Conservation (phyloP, 2,113 vertebrate species). For the Scophthalmus maximus region DNA sequence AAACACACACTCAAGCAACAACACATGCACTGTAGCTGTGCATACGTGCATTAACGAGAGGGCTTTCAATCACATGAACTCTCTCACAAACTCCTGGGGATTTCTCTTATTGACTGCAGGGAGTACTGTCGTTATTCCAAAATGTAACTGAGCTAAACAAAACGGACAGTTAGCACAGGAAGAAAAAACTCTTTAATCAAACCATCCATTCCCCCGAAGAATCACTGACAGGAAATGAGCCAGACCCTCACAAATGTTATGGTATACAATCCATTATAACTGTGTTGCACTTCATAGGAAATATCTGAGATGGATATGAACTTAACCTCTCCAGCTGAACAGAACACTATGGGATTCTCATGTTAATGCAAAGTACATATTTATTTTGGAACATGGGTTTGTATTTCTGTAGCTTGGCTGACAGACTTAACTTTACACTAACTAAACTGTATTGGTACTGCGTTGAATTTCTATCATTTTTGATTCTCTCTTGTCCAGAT, state of each 20-base stretch:
- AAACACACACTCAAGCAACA: conserved; percentile 1
- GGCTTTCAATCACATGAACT: conserved; percentile 7
- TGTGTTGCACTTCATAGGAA: conserved; percentile 12
- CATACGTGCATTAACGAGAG: conserved; percentile 3
- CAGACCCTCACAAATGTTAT: not conserved
- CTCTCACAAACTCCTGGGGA: not conserved
- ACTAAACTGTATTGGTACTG: no score
- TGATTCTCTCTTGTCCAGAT: not conserved
- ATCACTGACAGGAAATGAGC: not conserved
- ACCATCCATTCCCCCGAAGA: not conserved
- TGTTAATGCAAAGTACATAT: conserved; percentile 11
- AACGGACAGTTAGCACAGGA: not conserved
- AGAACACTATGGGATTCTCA: not conserved
- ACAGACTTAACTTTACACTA: no score
- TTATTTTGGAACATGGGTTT: conserved; percentile 1
- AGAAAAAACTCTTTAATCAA: not conserved
- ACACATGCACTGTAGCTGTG: conserved; percentile 21
- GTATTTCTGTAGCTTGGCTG: no score
- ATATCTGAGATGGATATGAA: conserved; percentile 15
- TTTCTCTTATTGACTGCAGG: no score
- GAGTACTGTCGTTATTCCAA: not conserved
- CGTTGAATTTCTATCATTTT: not conserved
- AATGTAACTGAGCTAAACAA: not conserved
- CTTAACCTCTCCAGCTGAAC: not conserved
- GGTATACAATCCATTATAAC: not conserved